Base-by-base conservation (phyloP, 2,113 vertebrate genomes). In the Carettochelys insculpta region DNA sequence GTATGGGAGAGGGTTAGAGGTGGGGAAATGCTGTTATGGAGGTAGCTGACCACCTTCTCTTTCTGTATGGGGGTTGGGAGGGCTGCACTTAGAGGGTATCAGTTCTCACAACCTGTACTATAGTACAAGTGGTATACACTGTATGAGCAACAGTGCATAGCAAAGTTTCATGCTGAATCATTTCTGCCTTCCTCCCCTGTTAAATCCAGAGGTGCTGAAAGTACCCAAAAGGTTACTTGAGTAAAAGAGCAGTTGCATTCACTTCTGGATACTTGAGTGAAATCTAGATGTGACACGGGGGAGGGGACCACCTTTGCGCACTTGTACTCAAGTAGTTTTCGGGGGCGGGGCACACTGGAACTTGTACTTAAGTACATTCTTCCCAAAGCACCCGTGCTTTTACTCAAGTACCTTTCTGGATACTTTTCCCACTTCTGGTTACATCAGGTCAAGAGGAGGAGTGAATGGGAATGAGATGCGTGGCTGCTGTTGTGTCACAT, bases 51-150 rank as follows among this genome's bases (percentile, higher is more conserved):
- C 5, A 25, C 34, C 81, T 78, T n/a, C 4, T 10, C 43, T 45
- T 82, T 68, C 61, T 89, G 17, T 51, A 61, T 1, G 79, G 87
- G 76, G 61, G 11, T 54, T 78, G 19, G 38, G 73, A 83, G n/a
- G 52, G 84, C n/a, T 61, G 5, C 0, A 1, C 6, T 22, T 12
- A 19, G 48, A n/a, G 7, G 38, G 6, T 6, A 4, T 43, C 71
- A 43, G 51, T 77, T 48, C 76, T 77, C 41, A 41, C 41, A 77
- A 3, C 31, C 68, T 73, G 77, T 2, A 45, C 83, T 45, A 77
- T 89, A 90, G 87, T 48, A 24, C 51, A 78, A 52, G 34, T 82
- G 27, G 5, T 73, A 27, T 27, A 43, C 38, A 6, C 41, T 24
- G 71, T 45, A 43, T 73, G 24, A 25, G 71, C 71, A 54, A 27